Conservation (phyloP, 1,140 invertebrate genomes). For the Drosophila pruinosa region DNA sequence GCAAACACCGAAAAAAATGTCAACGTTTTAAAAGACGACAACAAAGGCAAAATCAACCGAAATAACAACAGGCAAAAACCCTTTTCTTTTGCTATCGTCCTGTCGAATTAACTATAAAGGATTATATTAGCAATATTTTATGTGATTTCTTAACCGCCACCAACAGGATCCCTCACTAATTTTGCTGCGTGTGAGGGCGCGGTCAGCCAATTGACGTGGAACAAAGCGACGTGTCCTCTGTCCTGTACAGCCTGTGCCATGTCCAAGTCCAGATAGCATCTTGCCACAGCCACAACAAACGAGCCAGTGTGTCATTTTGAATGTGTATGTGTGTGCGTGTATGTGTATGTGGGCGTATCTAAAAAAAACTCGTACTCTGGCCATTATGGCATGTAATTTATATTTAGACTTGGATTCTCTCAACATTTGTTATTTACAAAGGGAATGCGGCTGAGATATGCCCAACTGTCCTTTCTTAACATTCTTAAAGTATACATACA, state of each 20-base stretch:
- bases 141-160: conserved; percentile 44
- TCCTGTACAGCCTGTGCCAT: conserved; percentile 16
- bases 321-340: not conserved
- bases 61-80: conserved; percentile 35
- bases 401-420: conserved; percentile 25
- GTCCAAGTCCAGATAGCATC: conserved; percentile 36
- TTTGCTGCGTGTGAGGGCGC: not conserved
- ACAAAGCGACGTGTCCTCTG: conserved; percentile 31
- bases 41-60: conserved; percentile 32
- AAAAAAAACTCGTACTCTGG: conserved; percentile 17
- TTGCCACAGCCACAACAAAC: conserved; percentile 38
- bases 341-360: not conserved
- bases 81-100: conserved; percentile 36
- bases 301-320: conserved; percentile 34
- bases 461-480: not conserved
- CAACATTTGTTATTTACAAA: not conserved
- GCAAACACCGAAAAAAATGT: conserved; percentile 28
- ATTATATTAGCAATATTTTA: conserved; percentile 60
- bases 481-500: no score
- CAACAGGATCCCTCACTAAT: conserved; percentile 8
- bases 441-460: not conserved
- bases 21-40: conserved; percentile 41
- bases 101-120: conserved; percentile 52
- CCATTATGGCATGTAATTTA: conserved; percentile 46
- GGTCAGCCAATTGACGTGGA: conserved; percentile 43